Evolutionary conservation across 2,888 invertebrate genomes (phyloP), one percentile per base, ranked within the genome.

Genomic region (Hartigia nigra): DNA sequence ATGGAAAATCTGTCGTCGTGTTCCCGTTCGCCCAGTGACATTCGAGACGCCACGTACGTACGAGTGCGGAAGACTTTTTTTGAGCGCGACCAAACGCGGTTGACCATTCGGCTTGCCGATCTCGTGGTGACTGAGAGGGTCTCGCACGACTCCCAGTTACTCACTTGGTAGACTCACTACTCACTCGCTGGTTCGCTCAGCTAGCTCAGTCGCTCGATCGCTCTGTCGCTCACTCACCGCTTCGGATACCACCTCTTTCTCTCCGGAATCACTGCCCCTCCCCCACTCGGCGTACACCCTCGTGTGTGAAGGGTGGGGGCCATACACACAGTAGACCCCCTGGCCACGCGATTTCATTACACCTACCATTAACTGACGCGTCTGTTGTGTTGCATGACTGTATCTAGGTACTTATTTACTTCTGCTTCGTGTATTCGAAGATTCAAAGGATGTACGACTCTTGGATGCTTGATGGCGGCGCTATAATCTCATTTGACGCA

Each of bases 91-190:
- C 82, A 81, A 80, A 86, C 88, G 86, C 88, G 88, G 86, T 87
- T 89, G 90, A 91, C 91, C 91, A 91, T 91, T 90, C 91, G 87
- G 89, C 88, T 91, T 88, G 91, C 90, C 91, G 91, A 91, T 91
- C 91, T 91, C 90, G 91, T 91, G 90, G 86, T 90, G 90, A 91
- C 91, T 91, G 91, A 91, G 90, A 88, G 88, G 87, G 87, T 87
- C 88, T 85, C 88, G 88, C 82, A 31, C 86, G 87, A 88, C 89
- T 89, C 86, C 87, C 90, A 89, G 90, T 89, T 89, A 89, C 89
- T 90, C 88, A 88, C 88, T 90, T 85, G 85, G 84, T 83, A 87
- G 86, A 88, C 88, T 87, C 88, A 86, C 90, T 83, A 82, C 82
- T 82, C 81, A 79, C 84, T 86, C 86, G 82, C 76, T 79, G 55